Evolutionary conservation across 2,888 invertebrate genomes (phyloP).

Genomic region (Amphimallon solstitiale): DNA sequence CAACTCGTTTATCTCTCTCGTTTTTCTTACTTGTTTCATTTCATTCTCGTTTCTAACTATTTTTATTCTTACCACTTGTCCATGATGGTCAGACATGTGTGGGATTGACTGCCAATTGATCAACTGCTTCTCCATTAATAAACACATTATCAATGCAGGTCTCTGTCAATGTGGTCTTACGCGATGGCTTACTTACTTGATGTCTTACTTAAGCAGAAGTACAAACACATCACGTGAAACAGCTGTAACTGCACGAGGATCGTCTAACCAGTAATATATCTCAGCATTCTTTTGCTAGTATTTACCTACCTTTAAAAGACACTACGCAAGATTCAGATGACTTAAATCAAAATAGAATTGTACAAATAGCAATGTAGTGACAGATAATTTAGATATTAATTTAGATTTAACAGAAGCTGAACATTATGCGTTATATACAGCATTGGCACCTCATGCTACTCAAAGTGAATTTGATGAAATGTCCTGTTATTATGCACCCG

Average conservation of each 20-base stretch:
- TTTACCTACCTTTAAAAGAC: slow-evolving; percentile 75
- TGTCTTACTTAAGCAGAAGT: slow-evolving; percentile 56
- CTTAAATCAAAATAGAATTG: slow-evolving; percentile 34
- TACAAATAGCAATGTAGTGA: slow-evolving; percentile 15
- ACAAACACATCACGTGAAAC: slow-evolving; percentile 34
- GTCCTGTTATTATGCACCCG: slow-evolving; percentile 86
- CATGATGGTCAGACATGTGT: too few species aligned
- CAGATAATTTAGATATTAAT: slow-evolving; percentile 55
- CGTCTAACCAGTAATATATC: slow-evolving; percentile 42
- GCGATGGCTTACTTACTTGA: too few species aligned
- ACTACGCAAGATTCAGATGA: slow-evolving; percentile 41
- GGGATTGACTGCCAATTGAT: too few species aligned
- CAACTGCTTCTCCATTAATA: too few species aligned
- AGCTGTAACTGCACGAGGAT: slow-evolving; percentile 51
- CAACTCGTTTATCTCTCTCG: too few species aligned
- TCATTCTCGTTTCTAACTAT: too few species aligned
- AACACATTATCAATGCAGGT: too few species aligned
- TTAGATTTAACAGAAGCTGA: slow-evolving; percentile 86
- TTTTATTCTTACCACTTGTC: too few species aligned
- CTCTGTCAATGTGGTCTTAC: too few species aligned
- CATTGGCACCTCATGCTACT: slow-evolving; percentile 86
- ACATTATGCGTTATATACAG: slow-evolving; percentile 87
- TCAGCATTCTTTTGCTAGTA: slow-evolving; percentile 57
- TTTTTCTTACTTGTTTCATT: too few species aligned
- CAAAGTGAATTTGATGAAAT: slow-evolving; percentile 89